Conservation (phyloP, 2,113 vertebrate genomes). For the Tauraco erythrolophus region DNA sequence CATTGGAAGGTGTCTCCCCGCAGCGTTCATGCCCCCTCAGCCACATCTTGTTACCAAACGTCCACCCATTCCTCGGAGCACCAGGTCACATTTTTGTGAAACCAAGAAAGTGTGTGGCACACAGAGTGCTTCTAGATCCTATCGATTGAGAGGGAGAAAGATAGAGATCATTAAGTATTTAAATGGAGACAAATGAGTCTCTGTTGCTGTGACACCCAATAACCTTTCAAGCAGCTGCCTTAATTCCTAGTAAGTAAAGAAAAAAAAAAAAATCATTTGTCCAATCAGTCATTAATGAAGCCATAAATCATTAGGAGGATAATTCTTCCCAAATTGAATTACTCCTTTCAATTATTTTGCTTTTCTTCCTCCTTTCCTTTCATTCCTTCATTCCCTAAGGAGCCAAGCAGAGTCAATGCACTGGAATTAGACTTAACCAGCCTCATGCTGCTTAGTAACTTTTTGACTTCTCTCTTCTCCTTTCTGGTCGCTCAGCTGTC, state of each 20-base stretch:
- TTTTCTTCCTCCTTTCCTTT: neutral
- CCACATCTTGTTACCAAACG: fast-evolving
- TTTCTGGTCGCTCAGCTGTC: neutral
- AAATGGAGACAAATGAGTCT: slow-evolving; percentile 6
- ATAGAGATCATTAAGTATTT: neutral
- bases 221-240: neutral
- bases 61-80: fast-evolving
- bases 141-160: neutral
- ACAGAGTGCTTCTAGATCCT: neutral
- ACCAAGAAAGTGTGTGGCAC: neutral
- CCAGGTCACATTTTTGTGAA: neutral
- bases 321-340: slow-evolving; percentile 54
- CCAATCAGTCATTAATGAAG: slow-evolving; percentile 59
- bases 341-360: slow-evolving; percentile 35
- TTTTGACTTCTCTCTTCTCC: neutral
- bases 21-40: neutral
- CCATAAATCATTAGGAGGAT: slow-evolving; percentile 61
- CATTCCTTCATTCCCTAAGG: neutral
- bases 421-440: neutral
- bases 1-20: neutral
- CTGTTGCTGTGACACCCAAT: neutral
- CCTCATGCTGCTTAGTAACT: neutral
- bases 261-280: neutral
- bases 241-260: neutral
- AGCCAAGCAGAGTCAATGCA: neutral